Conservation (phyloP, 2,113 vertebrate genomes). For the Acrocephalus kingi region DNA sequence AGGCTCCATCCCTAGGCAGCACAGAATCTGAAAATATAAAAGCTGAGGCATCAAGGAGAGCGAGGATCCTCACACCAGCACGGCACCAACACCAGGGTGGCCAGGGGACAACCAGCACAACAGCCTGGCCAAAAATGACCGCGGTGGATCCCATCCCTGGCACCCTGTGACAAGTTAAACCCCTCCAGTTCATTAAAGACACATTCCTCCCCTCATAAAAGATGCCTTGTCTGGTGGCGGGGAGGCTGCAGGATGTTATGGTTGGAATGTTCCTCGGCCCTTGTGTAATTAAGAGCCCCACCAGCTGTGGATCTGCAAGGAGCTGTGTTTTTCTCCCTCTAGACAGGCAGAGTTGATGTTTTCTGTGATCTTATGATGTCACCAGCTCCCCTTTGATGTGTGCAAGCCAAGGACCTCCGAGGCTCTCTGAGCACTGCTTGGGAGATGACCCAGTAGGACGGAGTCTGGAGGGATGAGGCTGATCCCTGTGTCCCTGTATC, state of each 20-base stretch:
- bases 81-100: background rate
- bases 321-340: background rate
- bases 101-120: accelerated
- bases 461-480: background rate
- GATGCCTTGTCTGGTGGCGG: background rate
- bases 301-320: slow-evolving; percentile 20
- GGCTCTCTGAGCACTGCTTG: background rate
- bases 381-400: slow-evolving; percentile 43
- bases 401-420: background rate
- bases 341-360: slow-evolving; percentile 6
- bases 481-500: background rate
- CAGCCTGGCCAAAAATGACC: background rate
- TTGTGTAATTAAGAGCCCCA: slow-evolving; percentile 13
- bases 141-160: accelerated
- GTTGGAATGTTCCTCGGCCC: slow-evolving; percentile 46
- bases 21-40: no score
- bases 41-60: no score
- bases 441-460: background rate
- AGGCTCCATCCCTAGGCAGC: no score
- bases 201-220: slow-evolving; percentile 36
- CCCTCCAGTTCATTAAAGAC: slow-evolving; percentile 34
- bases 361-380: slow-evolving; percentile 30
- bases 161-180: background rate
- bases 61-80: accelerated
- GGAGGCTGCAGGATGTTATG: slow-evolving; percentile 62